Base-by-base conservation (phyloP, 1,140 invertebrate species). In the Scaptomyza montana region DNA sequence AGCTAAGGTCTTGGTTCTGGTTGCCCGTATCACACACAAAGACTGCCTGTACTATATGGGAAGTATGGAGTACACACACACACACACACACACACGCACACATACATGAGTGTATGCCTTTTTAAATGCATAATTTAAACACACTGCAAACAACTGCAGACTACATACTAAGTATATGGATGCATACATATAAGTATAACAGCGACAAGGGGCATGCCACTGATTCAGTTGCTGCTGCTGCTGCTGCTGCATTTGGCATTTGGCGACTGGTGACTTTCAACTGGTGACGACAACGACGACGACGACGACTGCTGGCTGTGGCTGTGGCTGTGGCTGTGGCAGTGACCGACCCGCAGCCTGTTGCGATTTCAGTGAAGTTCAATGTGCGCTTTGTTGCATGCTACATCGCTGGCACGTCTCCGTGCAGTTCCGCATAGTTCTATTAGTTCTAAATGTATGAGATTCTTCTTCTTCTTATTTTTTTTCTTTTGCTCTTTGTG, bases 331-430 rank as follows among this genome's bases (percentile, higher is more conserved):
- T 50, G 39, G 53, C 71, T 54, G 9, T 73, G 75, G 79, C 74
- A 81, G 74, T 82, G 78, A 81, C 74, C 78, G 78, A 81, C 78
- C 78, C 78, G 78, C 79, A 81, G 78, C 60, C 50, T 39, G 61
- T 50, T 45, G 62, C 64, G 67, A 68, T 70, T 78, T 81, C 53
- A 70, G 70, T 56, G 72, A 81, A 81, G 78, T 81, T 81, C 78
- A 81, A 78, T 82, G 78, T 67, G 79, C 78, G 79, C 76, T 60
- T 56, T 73, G 75, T 21, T 47, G 77, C 63, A 74, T 74, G 59
- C 69, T 63, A 67, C 64, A 67, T 9, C 21, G 41, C 43, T 49
- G 53, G 54, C 55, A 47, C 45, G 43, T 63, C 60, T 25, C 49
- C 33, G 67, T 71, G 49, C 73, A 74, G 78, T 80, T 80, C 78